A percentile compares a stretch with the other conserved stretches of the same genome.
These are phyloP conservation scores for Orchesella cincta DNA, from an alignment of 1,140 invertebrate genomes.

Conservation along the genomic window DNA sequence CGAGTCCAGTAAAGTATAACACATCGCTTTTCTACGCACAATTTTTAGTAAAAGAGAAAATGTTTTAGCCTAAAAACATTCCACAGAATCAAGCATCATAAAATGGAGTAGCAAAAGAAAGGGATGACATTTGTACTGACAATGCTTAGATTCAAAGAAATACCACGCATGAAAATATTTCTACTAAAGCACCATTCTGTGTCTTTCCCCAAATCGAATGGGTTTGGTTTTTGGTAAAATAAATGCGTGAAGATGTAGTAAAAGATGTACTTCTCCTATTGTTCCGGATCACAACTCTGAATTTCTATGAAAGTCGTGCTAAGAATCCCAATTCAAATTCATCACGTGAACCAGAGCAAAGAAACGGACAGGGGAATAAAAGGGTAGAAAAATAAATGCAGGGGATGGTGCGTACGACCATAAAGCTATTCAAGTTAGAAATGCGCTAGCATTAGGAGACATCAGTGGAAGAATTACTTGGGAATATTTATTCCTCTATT, in stretches of 20 bases:
- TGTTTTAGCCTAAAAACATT: no score
- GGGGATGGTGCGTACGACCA: not conserved
- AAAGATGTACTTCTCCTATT: constrained; percentile 1
- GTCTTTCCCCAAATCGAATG: not conserved
- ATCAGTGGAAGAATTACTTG: not conserved
- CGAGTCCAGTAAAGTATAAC: no score
- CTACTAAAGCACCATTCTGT: not conserved
- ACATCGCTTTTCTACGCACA: no score
- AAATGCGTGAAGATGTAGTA: not conserved
- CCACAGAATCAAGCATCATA: no score
- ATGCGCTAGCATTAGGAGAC: not conserved
- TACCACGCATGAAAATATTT: no score
- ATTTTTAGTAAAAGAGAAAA: no score
- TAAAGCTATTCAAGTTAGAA: constrained; percentile 13
- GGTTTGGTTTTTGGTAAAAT: not conserved
- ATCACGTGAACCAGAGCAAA: not conserved
- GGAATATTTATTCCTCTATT: constrained; percentile 18
- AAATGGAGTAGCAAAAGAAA: not conserved
- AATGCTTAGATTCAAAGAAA: no score
- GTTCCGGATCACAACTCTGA: constrained; percentile 20
- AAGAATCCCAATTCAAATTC: constrained; percentile 19
- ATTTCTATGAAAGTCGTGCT: constrained; percentile 7
- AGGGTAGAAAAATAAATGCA: constrained; percentile 22
- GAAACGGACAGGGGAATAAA: not conserved
- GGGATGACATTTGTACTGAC: not conserved